Evolutionary conservation across 30 jellyfish, hydroid and myxozoan species (phyloP).

Genomic region (Hydractinia echinata): DNA sequence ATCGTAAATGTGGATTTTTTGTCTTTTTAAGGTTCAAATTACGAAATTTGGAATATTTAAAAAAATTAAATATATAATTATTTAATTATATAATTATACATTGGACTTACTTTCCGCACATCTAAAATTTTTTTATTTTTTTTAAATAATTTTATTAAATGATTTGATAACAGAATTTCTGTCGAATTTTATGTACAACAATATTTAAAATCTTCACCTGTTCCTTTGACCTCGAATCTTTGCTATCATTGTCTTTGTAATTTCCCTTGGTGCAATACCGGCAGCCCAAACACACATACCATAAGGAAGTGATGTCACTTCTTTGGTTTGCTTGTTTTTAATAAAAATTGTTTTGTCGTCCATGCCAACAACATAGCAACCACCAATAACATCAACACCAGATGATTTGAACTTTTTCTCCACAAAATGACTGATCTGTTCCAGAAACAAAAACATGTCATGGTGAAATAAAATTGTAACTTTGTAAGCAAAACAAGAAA

Average conservation of each 20-base stretch:
- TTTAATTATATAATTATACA: no score
- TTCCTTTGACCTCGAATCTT: conserved; percentile 47
- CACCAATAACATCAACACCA: neutral
- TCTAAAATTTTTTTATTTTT: no score
- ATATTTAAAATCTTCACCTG: neutral
- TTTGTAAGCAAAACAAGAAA: no score
- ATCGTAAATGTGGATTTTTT: neutral
- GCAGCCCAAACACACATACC: conserved; percentile 86
- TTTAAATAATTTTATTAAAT: no score
- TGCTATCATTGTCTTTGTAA: conserved; percentile 43
- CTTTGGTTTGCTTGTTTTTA: conserved; percentile 43
- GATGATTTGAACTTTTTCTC: conserved; percentile 32
- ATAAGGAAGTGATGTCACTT: conserved; percentile 32
- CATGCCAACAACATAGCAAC: neutral
- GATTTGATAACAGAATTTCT: neutral
- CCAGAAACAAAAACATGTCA: no score
- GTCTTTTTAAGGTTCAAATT: no score
- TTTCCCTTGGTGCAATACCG: conserved; percentile 54
- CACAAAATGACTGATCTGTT: conserved; percentile 65
- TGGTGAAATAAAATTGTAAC: no score
- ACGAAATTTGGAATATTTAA: no score
- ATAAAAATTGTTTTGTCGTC: neutral
- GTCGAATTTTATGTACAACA: neutral
- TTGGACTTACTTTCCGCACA: neutral
- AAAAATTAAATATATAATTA: no score